Evolutionary conservation across 2,797 vertebrate genomes (phyloP).

Genomic region (Phylloscopus collybita): DNA sequence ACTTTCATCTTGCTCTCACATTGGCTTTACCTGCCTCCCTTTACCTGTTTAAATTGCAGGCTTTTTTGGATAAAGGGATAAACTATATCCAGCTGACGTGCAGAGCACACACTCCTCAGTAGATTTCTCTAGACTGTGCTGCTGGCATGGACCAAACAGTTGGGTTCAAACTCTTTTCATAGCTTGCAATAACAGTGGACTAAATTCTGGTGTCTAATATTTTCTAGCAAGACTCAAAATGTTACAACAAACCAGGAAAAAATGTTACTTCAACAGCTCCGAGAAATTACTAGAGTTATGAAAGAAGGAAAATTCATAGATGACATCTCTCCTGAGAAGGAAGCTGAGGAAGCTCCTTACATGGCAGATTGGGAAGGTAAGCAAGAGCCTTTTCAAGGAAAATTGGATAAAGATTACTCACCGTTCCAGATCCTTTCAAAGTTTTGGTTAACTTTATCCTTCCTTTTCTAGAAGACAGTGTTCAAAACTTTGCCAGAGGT

Average conservation of each 20-base stretch:
- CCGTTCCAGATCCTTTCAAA: not conserved
- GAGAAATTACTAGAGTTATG: slow-evolving; percentile 93
- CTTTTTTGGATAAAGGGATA: not conserved
- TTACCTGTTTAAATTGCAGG: not conserved
- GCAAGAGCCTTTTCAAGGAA: not conserved
- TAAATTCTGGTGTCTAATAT: slow-evolving; percentile 45
- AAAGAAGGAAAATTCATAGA: slow-evolving; percentile 90
- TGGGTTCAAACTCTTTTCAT: not conserved
- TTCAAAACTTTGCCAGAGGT: not conserved
- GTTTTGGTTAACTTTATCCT: not conserved
- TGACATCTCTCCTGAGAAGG: slow-evolving; percentile 83
- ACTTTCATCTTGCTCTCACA: not conserved
- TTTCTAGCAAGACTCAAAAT: slow-evolving; percentile 76
- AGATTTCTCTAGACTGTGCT: not conserved
- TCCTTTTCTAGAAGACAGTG: slow-evolving; percentile 23
- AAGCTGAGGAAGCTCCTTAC: slow-evolving; percentile 87
- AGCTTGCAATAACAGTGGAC: not conserved
- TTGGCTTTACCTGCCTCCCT: not conserved
- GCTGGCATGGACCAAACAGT: not conserved
- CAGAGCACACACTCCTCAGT: not conserved
- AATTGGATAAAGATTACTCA: not conserved
- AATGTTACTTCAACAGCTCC: slow-evolving; percentile 88
- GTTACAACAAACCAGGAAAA: slow-evolving; percentile 90
- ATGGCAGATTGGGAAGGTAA: slow-evolving; percentile 89
- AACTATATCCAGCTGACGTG: not conserved